phyloP scores from a whole-genome alignment of 1,140 invertebrate genomes.

The Meteorus sp. region DNA sequence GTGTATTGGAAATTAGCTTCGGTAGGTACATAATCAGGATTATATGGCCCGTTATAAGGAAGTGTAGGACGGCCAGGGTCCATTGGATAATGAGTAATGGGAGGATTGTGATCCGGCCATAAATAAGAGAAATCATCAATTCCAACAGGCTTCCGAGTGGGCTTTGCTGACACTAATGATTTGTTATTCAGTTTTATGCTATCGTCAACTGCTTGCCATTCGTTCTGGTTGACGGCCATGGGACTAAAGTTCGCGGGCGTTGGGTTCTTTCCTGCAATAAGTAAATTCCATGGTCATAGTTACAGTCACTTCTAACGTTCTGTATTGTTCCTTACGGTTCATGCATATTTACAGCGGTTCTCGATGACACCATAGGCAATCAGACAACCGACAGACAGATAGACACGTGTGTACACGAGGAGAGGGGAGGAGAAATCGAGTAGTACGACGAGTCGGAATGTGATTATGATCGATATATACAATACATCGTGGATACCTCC shows the following conservation, averaged over 20 bases:
- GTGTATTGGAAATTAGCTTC: slow-evolving; percentile 46
- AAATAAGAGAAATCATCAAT: slow-evolving; percentile 12
- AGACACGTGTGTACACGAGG: too few species aligned
- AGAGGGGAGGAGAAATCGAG: too few species aligned
- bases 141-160: slow-evolving; percentile 37
- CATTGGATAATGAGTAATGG: slow-evolving; percentile 51
- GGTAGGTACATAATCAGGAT: slow-evolving; percentile 53
- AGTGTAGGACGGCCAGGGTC: slow-evolving; percentile 51
- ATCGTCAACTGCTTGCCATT: slow-evolving; percentile 34
- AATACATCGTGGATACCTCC: too few species aligned
- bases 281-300: slow-evolving; percentile 51
- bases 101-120: slow-evolving; percentile 1
- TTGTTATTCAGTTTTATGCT: slow-evolving; percentile 41
- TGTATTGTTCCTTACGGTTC: slow-evolving; percentile 33
- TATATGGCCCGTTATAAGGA: slow-evolving; percentile 56
- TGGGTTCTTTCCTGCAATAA: slow-evolving; percentile 54
- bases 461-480: too few species aligned
- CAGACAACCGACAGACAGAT: too few species aligned
- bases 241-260: slow-evolving; percentile 43
- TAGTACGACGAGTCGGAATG: too few species aligned
- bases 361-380: too few species aligned
- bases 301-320: slow-evolving; percentile 17
- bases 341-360: slow-evolving; percentile 39
- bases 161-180: slow-evolving; percentile 30
- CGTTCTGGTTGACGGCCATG: slow-evolving; percentile 37